Base-by-base conservation (phyloP, 1,140 invertebrate species). In the Euura saliciscinereae region DNA sequence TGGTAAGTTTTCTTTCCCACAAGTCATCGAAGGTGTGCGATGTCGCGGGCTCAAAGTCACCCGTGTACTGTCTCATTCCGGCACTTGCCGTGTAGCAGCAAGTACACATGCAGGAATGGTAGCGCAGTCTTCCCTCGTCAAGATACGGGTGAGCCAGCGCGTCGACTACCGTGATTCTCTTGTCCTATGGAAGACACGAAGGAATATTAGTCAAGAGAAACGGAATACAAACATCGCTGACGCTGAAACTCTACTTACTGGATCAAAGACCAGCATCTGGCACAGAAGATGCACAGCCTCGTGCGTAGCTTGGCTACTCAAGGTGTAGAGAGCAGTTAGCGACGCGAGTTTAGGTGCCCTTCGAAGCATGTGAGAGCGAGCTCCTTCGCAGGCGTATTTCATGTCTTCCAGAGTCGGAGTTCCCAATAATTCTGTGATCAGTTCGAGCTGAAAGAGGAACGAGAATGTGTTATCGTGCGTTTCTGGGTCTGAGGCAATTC, bases 21-120 rank as follows among this genome's bases (percentile, higher is more conserved):
- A 91, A 90, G 89, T 98, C 97, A 85, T 97, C 95, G 87, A 99
- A 99, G 67, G 94, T 91, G 83, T 94, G 92, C 45, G 93, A 90
- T 66, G 97, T 95, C 67, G 93, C 92, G 11, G 97, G 97, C 88
- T 99, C 98, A 81, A 99, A 96, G 85, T 99, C 97, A 45, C 91
- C 89, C 71, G 95, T 96, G 88, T 97, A 99, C 85, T 97, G 95
- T 73, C 98, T 90, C 82, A 93, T 88, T 13, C 92, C 92, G 74
- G 90, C 90, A 46, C 91, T 91, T 72, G 91, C 92, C 78, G 92
- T 94, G 84, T 94, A 95, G 89, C 98, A 99, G 86, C 98, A 99
- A 81, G 95, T 95, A 89, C 98, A 99, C 98, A 99, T 99, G 86
- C 98, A 99, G 65, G 98, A 99, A 88, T 99, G 98, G 89, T 99